A percentile compares a stretch with the other conserved stretches of the same genome.
Conservation (phyloP, 2,888 invertebrate species). For the Melanophora roralis region DNA sequence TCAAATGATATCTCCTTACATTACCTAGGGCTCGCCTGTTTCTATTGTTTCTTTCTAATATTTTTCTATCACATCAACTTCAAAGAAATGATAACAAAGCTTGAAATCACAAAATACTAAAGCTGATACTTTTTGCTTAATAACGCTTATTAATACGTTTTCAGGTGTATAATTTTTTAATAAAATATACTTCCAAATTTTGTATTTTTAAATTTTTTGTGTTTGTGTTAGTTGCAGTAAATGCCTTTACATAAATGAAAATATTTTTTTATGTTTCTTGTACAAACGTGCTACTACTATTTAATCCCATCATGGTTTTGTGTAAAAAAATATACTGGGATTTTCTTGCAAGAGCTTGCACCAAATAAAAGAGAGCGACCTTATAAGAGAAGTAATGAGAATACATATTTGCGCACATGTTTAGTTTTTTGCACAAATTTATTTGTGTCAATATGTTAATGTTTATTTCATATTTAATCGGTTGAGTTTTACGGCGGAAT, state of each 20-base stretch:
- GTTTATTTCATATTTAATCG: slow-evolving; percentile 29
- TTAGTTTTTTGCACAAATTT: neutral
- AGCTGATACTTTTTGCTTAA: slow-evolving; percentile 13
- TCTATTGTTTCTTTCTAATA: too few relatives aligned
- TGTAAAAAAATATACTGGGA: slow-evolving; percentile 31
- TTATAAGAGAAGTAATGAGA: neutral
- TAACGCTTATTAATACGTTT: slow-evolving; percentile 17
- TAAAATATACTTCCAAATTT: slow-evolving; percentile 3
- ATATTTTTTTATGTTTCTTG: slow-evolving; percentile 5
- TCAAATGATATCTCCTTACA: slow-evolving; percentile 29
- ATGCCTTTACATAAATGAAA: neutral
- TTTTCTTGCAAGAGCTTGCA: neutral
- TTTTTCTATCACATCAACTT: too few relatives aligned
- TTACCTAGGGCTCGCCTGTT: too few relatives aligned
- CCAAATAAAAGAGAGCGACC: neutral
- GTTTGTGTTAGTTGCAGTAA: neutral
- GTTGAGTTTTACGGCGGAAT: neutral
- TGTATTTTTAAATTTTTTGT: neutral
- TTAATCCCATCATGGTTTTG: neutral
- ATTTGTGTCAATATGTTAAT: slow-evolving; percentile 26
- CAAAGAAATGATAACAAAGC: too few relatives aligned
- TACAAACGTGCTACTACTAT: slow-evolving; percentile 20
- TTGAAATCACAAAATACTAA: too few relatives aligned
- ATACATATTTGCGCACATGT: slow-evolving; percentile 31
- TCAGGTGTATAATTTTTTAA: neutral